These are phyloP conservation scores for Prionace glauca DNA, from an alignment of 2,797 vertebrate species.

Conservation along the genomic window DNA sequence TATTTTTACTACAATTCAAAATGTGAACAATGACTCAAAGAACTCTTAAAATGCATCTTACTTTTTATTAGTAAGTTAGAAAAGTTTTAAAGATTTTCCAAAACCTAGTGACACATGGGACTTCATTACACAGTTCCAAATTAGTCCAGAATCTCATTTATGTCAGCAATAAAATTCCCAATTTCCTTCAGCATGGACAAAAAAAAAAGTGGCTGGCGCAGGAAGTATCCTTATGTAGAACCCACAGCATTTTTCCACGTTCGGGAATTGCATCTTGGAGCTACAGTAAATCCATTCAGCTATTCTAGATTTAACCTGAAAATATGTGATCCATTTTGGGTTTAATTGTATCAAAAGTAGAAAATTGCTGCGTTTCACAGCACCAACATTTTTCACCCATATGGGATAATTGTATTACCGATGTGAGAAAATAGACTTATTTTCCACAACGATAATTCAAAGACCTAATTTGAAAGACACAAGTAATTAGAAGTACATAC, in stretches of 20 bases:
- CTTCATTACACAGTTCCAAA: neutral
- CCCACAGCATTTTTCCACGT: neutral
- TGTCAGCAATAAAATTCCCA: neutral
- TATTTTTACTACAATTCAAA: neutral
- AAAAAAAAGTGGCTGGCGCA: neutral
- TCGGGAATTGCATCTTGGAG: neutral
- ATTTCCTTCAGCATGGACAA: neutral
- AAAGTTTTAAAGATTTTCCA: neutral
- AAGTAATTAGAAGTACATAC: constrained; percentile 58
- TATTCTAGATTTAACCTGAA: neutral
- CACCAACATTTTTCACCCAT: neutral
- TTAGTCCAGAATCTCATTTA: neutral
- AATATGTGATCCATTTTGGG: too few relatives aligned
- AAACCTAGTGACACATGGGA: neutral
- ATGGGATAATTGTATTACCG: too few relatives aligned
- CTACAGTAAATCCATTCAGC: neutral
- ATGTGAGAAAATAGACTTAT: neutral
- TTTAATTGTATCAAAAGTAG: too few relatives aligned
- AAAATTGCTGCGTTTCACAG: neutral
- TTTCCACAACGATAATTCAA: neutral
- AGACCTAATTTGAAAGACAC: neutral
- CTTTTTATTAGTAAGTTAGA: neutral
- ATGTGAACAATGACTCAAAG: neutral
- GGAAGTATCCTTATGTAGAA: neutral
- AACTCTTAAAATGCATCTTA: neutral